A percentile compares a stretch with the other conserved stretches of the same genome.
These are phyloP conservation scores for Rhagonycha fulva DNA, from an alignment of 2,888 invertebrate species.

Conservation along the genomic window DNA sequence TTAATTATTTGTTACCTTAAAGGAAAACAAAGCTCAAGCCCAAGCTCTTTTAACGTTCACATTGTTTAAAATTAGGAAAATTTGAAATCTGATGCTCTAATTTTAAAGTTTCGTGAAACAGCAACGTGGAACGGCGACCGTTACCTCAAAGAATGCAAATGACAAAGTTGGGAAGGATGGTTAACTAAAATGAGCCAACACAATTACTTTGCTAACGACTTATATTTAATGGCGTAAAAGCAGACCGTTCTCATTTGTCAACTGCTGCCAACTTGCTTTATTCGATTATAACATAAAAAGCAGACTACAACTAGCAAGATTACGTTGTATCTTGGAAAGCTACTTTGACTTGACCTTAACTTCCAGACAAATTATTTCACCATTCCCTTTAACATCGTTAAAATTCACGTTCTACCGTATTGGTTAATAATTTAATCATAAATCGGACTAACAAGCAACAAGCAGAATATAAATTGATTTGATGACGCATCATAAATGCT, in stretches of 20 bases:
- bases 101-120: background rate
- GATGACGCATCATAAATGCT: background rate
- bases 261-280: constrained; percentile 16
- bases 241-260: constrained; percentile 21
- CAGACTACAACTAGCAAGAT: constrained; percentile 12
- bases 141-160: background rate
- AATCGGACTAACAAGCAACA: background rate
- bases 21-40: background rate
- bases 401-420: background rate
- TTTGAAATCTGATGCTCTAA: background rate
- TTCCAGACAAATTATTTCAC: background rate
- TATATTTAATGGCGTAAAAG: constrained; percentile 22
- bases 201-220: constrained; percentile 17
- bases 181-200: constrained; percentile 11
- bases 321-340: constrained; percentile 6
- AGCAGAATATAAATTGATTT: background rate
- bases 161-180: constrained; percentile 2
- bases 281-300: constrained; percentile 19
- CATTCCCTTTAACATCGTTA: background rate
- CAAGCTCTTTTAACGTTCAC: background rate
- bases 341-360: constrained; percentile 1
- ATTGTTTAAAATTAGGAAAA: background rate
- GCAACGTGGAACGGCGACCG: background rate
- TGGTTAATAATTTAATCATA: background rate
- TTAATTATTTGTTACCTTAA: background rate